phyloP scores from a whole-genome alignment of 1,140 invertebrate species.

The Drosophila subobscura region DNA sequence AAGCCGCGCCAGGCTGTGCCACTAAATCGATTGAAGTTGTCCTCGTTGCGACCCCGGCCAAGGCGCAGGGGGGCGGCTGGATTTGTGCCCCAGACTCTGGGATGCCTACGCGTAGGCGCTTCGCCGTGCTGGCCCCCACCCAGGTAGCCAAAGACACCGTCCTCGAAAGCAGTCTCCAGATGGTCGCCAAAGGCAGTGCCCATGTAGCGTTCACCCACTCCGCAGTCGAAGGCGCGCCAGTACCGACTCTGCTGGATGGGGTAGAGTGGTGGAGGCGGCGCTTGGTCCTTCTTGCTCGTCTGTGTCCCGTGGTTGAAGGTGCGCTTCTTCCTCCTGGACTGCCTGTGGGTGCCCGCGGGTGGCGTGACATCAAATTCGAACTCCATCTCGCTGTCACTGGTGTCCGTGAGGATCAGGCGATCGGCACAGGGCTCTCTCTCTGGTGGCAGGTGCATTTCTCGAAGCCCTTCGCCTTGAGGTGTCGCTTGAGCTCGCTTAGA shows the following conservation, averaged over 20 bases:
- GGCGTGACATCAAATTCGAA: conserved; percentile 68
- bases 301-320: conserved; percentile 51
- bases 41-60: not conserved
- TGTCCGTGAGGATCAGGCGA: conserved; percentile 66
- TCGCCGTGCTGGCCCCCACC: conserved; percentile 54
- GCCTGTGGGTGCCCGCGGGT: conserved; percentile 32
- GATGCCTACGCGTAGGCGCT: not conserved
- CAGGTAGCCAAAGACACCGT: conserved; percentile 45
- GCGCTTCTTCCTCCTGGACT: conserved; percentile 2
- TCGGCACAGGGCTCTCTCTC: conserved; percentile 50
- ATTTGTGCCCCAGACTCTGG: conserved; percentile 9
- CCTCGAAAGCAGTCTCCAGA: conserved; percentile 51
- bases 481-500: conserved; percentile 45
- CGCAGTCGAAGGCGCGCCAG: conserved; percentile 48
- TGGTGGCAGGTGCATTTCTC: conserved; percentile 71
- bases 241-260: conserved; percentile 32
- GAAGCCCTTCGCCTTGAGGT: conserved; percentile 65
- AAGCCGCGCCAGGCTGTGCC: conserved; percentile 1
- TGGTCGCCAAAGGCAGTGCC: conserved; percentile 53
- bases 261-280: conserved; percentile 6
- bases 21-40: not conserved
- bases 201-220: conserved; percentile 56
- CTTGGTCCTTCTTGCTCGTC: conserved; percentile 33
- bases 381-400: conserved; percentile 73
- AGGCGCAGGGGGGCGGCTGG: conserved; percentile 28